phyloP scores from a whole-genome alignment of 2,113 vertebrate species.

The Zapornia atra region DNA sequence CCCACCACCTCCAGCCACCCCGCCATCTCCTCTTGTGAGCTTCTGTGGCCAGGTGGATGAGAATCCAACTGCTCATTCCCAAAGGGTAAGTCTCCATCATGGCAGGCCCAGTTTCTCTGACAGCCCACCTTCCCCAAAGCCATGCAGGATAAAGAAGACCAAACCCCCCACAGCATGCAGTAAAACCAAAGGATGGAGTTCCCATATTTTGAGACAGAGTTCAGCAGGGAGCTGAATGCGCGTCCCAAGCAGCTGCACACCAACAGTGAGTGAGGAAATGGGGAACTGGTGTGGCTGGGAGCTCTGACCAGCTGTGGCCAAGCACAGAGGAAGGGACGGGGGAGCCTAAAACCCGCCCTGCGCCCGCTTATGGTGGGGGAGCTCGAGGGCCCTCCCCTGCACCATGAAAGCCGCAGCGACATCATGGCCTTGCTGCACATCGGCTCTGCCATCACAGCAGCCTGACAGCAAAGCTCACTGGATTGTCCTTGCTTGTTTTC shows the following conservation, averaged over 20 bases:
- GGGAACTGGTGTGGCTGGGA: rapidly evolving
- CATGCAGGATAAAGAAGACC: neutral
- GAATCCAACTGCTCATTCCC: neutral
- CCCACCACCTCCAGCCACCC: neutral
- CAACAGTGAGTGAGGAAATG: neutral
- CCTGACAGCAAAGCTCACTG: neutral
- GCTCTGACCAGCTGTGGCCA: rapidly evolving
- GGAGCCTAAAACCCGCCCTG: neutral
- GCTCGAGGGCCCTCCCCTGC: rapidly evolving
- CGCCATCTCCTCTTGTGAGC: neutral
- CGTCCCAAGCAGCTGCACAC: neutral
- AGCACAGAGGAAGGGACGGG: neutral
- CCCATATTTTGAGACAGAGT: neutral
- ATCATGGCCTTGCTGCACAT: rapidly evolving
- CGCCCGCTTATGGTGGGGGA: rapidly evolving
- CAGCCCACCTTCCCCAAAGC: neutral
- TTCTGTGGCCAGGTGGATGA: neutral
- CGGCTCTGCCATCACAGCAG: neutral
- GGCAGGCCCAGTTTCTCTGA: neutral
- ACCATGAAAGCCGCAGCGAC: rapidly evolving
- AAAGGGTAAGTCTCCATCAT: neutral
- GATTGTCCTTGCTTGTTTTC: neutral
- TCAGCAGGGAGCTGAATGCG: neutral
- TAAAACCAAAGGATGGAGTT: neutral
- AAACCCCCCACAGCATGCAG: neutral